These are phyloP conservation scores for Pseudomyrmex concolor DNA, from an alignment of 1,140 invertebrate genomes.

Conservation along the genomic window DNA sequence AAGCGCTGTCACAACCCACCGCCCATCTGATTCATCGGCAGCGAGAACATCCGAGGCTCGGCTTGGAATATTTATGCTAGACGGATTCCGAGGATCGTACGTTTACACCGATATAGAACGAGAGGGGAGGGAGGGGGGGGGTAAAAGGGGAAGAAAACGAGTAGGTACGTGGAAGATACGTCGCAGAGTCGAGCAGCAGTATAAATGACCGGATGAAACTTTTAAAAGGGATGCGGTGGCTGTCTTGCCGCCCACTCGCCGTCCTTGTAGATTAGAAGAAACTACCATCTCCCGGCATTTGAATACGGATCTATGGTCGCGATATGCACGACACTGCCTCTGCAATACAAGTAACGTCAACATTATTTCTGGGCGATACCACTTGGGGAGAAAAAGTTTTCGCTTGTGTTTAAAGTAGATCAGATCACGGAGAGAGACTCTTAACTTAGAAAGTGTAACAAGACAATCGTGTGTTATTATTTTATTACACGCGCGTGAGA, in stretches of 20 bases:
- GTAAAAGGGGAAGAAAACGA: neutral
- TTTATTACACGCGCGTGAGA: no score
- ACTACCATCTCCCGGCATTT: constrained; percentile 22
- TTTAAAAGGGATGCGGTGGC: constrained; percentile 35
- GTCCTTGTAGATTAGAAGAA: constrained; percentile 43
- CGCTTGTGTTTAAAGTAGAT: constrained; percentile 11
- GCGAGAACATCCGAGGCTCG: constrained; percentile 5
- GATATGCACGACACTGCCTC: constrained; percentile 19
- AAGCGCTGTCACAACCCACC: constrained; percentile 48
- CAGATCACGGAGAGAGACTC: neutral
- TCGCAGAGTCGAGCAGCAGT: constrained; percentile 43
- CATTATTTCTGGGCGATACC: constrained; percentile 15
- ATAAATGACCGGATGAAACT: constrained; percentile 57
- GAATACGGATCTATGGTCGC: constrained; percentile 29
- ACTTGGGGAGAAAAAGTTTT: neutral
- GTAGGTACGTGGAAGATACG: constrained; percentile 38
- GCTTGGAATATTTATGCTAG: constrained; percentile 53
- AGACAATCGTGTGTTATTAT: neutral
- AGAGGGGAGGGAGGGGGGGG: no score
- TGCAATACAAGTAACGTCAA: constrained; percentile 1
- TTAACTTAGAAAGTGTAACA: neutral
- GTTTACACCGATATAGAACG: constrained; percentile 31
- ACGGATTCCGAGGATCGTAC: constrained; percentile 43
- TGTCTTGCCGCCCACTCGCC: neutral
- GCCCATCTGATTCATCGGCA: constrained; percentile 41